Percentiles rank a stretch among this genome's conserved stretches.
Evolutionary conservation across 2,888 invertebrate genomes (phyloP).

Genomic region (Campoplex nolae): DNA sequence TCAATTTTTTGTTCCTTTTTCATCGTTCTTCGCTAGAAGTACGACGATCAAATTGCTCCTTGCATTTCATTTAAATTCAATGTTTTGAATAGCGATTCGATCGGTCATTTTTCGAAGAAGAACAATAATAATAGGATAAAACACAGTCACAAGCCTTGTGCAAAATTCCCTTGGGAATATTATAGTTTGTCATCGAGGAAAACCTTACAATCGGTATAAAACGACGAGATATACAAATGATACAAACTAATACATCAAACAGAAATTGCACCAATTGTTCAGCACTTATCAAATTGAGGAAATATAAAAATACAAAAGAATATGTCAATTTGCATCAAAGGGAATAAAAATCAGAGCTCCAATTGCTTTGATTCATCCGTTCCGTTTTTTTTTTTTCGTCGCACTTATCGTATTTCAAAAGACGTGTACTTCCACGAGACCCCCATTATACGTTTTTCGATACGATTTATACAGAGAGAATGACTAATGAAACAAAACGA

Average conservation of each 20-base stretch:
- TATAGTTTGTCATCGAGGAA: conserved; percentile 7
- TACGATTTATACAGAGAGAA: conserved; percentile 10
- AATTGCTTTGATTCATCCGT: not conserved
- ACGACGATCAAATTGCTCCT: not conserved
- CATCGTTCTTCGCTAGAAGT: not conserved
- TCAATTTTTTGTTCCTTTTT: not conserved
- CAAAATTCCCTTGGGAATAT: not conserved
- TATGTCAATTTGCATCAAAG: not conserved
- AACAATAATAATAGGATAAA: not conserved
- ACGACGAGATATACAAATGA: not conserved
- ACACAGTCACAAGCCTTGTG: conserved; percentile 1
- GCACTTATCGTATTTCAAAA: not conserved
- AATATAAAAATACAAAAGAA: not conserved
- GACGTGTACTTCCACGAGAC: not conserved
- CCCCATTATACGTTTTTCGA: not conserved
- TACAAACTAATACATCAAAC: not conserved
- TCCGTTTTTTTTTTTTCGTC: not conserved
- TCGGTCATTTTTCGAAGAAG: not conserved
- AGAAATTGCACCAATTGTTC: not conserved
- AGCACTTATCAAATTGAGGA: not conserved
- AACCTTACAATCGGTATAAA: not conserved
- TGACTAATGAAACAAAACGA: not conserved
- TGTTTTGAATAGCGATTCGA: not conserved
- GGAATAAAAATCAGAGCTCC: not conserved
- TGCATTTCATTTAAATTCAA: not conserved